Evolutionary conservation across 2,797 vertebrate species (phyloP).

Genomic region (Aphelocoma californica): DNA sequence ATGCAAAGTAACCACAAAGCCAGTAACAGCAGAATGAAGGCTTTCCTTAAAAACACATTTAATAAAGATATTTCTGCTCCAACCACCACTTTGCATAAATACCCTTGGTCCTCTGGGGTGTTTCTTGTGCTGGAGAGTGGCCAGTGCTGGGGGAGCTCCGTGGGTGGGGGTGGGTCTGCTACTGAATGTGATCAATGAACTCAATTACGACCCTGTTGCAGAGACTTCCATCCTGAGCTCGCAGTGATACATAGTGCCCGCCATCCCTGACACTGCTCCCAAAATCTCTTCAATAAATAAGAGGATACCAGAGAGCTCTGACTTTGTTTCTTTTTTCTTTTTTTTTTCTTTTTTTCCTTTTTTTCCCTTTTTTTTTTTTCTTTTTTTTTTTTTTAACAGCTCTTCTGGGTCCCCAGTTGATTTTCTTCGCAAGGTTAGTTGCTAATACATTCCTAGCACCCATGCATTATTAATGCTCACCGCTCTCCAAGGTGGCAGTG

Average conservation of each 20-base stretch:
- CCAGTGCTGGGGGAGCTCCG: background rate
- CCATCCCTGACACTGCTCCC: constrained; percentile 78
- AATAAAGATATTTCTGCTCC: constrained; percentile 1
- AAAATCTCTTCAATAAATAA: constrained; percentile 83
- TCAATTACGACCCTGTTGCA: constrained; percentile 85
- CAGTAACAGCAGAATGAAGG: background rate
- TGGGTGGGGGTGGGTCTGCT: background rate
- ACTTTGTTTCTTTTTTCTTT: background rate
- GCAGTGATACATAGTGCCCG: constrained; percentile 78
- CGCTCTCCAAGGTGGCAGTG: constrained; percentile 96
- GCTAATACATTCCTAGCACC: constrained; percentile 96
- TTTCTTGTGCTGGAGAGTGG: constrained; percentile 40
- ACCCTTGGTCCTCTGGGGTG: background rate
- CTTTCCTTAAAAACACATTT: background rate
- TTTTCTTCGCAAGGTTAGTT: constrained; percentile 92
- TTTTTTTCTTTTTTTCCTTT: background rate
- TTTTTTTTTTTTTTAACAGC: constrained; percentile 68
- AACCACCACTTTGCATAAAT: constrained; percentile 19
- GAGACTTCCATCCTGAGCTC: constrained; percentile 73
- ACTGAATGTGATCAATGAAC: constrained; percentile 88
- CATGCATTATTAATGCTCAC: constrained; percentile 99
- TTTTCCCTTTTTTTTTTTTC: background rate
- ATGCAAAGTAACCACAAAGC: background rate
- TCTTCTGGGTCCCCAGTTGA: constrained; percentile 84
- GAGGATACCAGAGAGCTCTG: constrained; percentile 55